phyloP scores from a whole-genome alignment of 2,888 invertebrate species.

The Syrphus vitripennis region DNA sequence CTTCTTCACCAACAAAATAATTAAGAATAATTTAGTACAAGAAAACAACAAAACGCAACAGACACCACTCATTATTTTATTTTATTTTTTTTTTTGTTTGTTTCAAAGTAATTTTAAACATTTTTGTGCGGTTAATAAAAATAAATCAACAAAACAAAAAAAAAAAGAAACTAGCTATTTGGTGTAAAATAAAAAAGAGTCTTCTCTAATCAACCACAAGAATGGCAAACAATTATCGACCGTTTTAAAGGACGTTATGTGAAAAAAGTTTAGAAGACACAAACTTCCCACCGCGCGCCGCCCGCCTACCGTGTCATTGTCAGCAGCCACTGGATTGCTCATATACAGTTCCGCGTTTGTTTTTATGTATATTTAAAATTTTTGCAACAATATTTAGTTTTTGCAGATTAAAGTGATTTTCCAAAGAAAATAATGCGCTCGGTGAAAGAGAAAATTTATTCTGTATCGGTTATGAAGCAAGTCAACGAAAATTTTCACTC shows the following conservation, averaged over 20 bases:
- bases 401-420: conserved; percentile 27
- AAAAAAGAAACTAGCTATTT: background rate
- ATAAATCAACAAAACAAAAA: background rate
- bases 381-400: background rate
- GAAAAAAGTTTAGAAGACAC: conserved; percentile 32
- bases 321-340: background rate
- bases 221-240: conserved; percentile 41
- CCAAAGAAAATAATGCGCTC: conserved; percentile 5
- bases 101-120: background rate
- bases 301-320: background rate
- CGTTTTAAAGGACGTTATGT: conserved; percentile 44
- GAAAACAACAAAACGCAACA: background rate
- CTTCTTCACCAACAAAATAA: no score
- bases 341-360: conserved; percentile 14
- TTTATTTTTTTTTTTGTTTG: no score
- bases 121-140: conserved; percentile 14
- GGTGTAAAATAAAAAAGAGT: background rate
- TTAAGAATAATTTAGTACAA: conserved; percentile 6
- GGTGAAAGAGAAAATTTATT: conserved; percentile 26
- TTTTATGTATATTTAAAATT: background rate
- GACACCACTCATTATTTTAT: background rate
- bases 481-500: background rate
- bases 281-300: background rate
- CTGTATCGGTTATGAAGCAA: conserved; percentile 17
- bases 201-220: background rate